Conservation (phyloP, 2,888 invertebrate species). For the Amphipyra tragopoginis region DNA sequence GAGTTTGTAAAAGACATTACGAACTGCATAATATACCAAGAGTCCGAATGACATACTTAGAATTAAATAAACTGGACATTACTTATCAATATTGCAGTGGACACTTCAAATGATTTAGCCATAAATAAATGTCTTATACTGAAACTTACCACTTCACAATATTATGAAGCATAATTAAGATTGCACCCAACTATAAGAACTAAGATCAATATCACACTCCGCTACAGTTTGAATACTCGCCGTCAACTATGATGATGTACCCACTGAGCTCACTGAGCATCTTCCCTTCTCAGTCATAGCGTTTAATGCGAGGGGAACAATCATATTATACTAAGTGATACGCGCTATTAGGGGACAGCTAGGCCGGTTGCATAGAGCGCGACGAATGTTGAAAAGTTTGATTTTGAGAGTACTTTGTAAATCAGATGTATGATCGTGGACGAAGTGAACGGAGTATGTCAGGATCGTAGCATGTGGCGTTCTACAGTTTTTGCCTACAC, state of each 20-base stretch:
- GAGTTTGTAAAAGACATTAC: too few relatives aligned
- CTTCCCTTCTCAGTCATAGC: slow-evolving; percentile 28
- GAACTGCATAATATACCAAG: too few relatives aligned
- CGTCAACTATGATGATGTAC: slow-evolving; percentile 20
- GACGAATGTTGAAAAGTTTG: slow-evolving; percentile 1
- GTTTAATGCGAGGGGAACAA: slow-evolving; percentile 74
- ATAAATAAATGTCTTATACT: too few relatives aligned
- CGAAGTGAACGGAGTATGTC: too few relatives aligned
- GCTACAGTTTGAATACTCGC: slow-evolving; percentile 17
- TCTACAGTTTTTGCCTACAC: too few relatives aligned
- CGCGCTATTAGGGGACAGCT: slow-evolving; percentile 72
- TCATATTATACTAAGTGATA: slow-evolving; percentile 86
- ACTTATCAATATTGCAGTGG: too few relatives aligned
- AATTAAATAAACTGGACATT: too few relatives aligned
- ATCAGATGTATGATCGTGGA: too few relatives aligned
- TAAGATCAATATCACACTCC: slow-evolving; percentile 21
- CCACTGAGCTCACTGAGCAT: slow-evolving; percentile 20
- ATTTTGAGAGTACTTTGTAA: slow-evolving; percentile 4
- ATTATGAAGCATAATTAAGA: background rate
- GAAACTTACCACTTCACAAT: background rate
- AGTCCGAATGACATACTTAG: too few relatives aligned
- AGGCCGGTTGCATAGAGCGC: slow-evolving; percentile 51
- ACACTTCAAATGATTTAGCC: too few relatives aligned
- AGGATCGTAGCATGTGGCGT: too few relatives aligned
- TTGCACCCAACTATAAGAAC: background rate